Conservation (phyloP, 2,888 invertebrate genomes). For the Melikaiella ostensackeni region DNA sequence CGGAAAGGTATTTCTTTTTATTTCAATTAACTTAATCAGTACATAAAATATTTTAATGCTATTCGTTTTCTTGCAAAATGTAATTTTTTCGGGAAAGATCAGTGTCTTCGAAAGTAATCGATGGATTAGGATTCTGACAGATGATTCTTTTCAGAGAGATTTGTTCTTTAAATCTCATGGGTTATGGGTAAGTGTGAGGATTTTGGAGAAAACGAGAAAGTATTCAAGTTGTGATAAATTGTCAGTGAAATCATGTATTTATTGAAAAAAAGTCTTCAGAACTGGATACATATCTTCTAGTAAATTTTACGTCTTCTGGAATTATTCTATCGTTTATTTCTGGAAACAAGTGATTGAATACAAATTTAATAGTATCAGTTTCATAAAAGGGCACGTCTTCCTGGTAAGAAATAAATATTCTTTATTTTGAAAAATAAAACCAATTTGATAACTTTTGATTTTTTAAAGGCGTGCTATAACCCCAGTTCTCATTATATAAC, state of each 20-base stretch:
- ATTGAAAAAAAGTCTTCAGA: too few species aligned
- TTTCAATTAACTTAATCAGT: not conserved
- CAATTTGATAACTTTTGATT: too few species aligned
- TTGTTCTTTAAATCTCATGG: not conserved
- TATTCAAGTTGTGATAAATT: not conserved
- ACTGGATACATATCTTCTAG: too few species aligned
- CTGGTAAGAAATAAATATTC: too few species aligned
- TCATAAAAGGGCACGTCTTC: too few species aligned
- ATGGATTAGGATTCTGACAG: not conserved
- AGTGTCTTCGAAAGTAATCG: not conserved
- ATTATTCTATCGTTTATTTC: too few species aligned
- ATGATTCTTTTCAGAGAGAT: not conserved
- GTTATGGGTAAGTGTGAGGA: not conserved
- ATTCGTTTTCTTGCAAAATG: not conserved
- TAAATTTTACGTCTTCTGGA: too few species aligned
- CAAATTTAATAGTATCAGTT: too few species aligned
- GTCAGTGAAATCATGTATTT: not conserved
- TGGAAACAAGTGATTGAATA: too few species aligned
- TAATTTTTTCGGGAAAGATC: not conserved
- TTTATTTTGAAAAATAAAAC: too few species aligned
- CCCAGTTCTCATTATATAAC: too few species aligned
- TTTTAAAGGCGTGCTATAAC: too few species aligned
- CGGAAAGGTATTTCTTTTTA: not conserved
- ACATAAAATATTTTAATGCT: not conserved
- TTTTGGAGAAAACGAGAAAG: not conserved